Percentiles rank a stretch among this genome's conserved stretches.
Conservation (phyloP, 2,888 invertebrate species). For the Frankliniella intonsa region DNA sequence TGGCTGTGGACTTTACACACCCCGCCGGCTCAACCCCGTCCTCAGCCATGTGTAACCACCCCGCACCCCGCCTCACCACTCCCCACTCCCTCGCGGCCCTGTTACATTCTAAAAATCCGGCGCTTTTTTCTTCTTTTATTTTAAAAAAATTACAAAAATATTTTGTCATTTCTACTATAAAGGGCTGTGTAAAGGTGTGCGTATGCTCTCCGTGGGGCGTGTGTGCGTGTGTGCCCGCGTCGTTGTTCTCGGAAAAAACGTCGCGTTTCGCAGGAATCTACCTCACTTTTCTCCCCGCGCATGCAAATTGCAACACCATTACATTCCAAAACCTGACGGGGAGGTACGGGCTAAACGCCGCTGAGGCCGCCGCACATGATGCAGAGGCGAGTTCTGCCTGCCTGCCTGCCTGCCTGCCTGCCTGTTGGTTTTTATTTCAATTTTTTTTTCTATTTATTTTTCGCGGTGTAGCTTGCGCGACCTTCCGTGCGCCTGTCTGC, state of each 20-base stretch:
- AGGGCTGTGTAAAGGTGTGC: background rate
- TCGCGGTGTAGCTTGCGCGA: too few species aligned
- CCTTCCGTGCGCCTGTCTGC: too few species aligned
- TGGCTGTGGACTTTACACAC: too few species aligned
- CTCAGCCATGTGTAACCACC: background rate
- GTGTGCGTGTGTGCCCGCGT: background rate
- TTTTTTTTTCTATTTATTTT: too few species aligned
- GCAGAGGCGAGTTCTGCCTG: too few species aligned
- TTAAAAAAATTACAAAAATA: background rate
- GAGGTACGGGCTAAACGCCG: background rate
- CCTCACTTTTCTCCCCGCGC: constrained; percentile 9
- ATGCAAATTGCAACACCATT: constrained; percentile 15
- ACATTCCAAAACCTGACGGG: constrained; percentile 2
- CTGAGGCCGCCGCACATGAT: too few species aligned
- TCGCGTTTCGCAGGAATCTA: constrained; percentile 24
- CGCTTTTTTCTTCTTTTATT: background rate
- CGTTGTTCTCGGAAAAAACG: background rate
- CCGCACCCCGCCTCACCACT: background rate
- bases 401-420: too few species aligned
- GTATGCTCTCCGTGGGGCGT: background rate
- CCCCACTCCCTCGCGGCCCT: background rate
- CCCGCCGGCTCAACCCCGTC: background rate
- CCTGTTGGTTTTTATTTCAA: too few species aligned
- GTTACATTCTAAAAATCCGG: background rate
- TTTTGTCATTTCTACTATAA: background rate